Percentiles rank a stretch among this genome's conserved stretches.
These are phyloP conservation scores for Heterohyrax brucei DNA, from an alignment of 2,797 vertebrate species.

Conservation along the genomic window DNA sequence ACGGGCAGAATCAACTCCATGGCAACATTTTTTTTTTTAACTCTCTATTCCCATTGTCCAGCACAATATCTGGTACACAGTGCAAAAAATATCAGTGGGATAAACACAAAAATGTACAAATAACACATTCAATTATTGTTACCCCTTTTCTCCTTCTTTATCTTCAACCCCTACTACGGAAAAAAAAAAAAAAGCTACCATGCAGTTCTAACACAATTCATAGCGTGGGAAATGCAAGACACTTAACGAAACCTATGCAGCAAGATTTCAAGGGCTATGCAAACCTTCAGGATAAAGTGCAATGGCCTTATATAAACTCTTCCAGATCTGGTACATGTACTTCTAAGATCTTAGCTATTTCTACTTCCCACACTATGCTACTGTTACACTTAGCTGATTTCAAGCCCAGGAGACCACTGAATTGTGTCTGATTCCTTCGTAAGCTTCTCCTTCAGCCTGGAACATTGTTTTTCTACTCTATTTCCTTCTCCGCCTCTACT, in stretches of 20 bases:
- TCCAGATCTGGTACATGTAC: neutral
- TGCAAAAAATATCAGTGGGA: neutral
- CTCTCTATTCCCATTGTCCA: neutral
- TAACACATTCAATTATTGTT: constrained; percentile 23
- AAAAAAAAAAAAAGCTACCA: neutral
- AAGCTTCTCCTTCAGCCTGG: neutral
- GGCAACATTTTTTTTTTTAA: too few species aligned
- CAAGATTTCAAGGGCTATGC: neutral
- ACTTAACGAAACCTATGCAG: neutral
- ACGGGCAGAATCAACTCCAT: too few species aligned
- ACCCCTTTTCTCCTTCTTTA: neutral
- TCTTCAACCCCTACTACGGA: neutral
- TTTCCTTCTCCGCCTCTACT: neutral
- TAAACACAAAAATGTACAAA: constrained; percentile 40
- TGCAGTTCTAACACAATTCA: neutral
- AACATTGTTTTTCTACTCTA: neutral
- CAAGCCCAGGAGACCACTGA: neutral
- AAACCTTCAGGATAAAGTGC: neutral
- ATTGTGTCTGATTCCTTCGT: neutral
- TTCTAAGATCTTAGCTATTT: neutral
- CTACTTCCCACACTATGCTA: neutral
- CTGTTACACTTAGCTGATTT: neutral
- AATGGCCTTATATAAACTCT: neutral
- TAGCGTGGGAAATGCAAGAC: neutral
- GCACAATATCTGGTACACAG: neutral